Evolutionary conservation across 92 coral and sea anemone genomes (phyloP), one percentile per base, ranked within the genome.

Genomic region (Actinernus sp.): DNA sequence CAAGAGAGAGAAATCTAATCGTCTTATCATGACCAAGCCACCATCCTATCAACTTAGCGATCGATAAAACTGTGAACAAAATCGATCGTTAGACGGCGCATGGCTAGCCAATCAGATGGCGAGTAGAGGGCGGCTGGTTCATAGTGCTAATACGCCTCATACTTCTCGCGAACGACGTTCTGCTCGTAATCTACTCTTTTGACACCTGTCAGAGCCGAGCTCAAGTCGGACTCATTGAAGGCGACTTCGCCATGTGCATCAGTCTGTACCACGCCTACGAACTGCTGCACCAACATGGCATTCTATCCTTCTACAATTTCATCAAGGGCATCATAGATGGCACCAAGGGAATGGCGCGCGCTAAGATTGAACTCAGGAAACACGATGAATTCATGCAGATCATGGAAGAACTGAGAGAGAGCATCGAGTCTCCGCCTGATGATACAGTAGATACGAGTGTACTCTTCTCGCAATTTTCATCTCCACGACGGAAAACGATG

Each of bases 231-330:
- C 60, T 73, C 1, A 76, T 94, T 21, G 89, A 91, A 52, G 98
- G 95, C 40, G 98, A 94, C 81, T 94, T 94, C 53, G 98, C 98
- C 30, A 86, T 94, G 90, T 85, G 81, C 23, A 87, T 94, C 71
- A 91, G 95, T 60, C 59, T 94, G 68, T 94, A 94, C 65, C 98
- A 94, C 40, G 98, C 95, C 4, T 94, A 91, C 38, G 98, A 94
- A 46, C 86, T 94, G 18, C 90, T 94, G 21, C 82, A 87, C 41
- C 98, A 94, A 48, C 98, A 94, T 49, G 98, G 98, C 47, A 84
- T 94, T 67, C 78, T 94, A 22, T 88, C 98, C 4, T 94, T 94
- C 81, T 91, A 91, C 82, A 94, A 94, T 74, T 94, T 94, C 74
- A 76, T 94, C 76, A 91, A 84, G 54, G 92, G 92, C 11, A 91